Evolutionary conservation across 1,140 invertebrate genomes (phyloP).

Genomic region (Cydia strobilella): DNA sequence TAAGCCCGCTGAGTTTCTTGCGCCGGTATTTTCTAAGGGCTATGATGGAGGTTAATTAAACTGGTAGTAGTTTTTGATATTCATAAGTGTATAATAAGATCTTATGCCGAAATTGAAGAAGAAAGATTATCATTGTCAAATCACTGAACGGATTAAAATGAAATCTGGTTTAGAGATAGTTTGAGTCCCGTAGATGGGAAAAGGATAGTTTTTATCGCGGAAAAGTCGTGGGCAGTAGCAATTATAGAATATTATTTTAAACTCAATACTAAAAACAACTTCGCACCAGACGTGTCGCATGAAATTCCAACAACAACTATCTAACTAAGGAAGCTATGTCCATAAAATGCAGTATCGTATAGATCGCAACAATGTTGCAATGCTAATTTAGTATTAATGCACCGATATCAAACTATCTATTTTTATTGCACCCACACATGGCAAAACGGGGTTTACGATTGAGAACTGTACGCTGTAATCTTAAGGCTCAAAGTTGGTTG

Average conservation of each 20-base stretch:
- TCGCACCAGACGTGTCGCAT: neutral
- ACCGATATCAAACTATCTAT: constrained; percentile 6
- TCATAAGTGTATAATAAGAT: too few species aligned
- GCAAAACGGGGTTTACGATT: neutral
- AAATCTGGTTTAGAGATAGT: too few species aligned
- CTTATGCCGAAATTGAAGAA: too few species aligned
- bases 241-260: neutral
- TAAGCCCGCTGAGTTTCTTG: too few species aligned
- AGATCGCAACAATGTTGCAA: constrained; percentile 2
- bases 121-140: too few species aligned
- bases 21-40: too few species aligned
- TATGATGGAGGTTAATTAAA: too few species aligned
- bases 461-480: neutral
- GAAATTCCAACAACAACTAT: constrained; percentile 8
- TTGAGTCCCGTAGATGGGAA: too few species aligned
- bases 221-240: too few species aligned
- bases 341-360: neutral
- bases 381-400: neutral
- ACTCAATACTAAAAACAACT: neutral
- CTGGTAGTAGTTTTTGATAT: too few species aligned
- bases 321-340: constrained; percentile 1
- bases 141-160: too few species aligned
- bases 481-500: neutral
- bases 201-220: too few species aligned
- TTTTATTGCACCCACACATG: constrained; percentile 13